Evolutionary conservation across 2,888 invertebrate genomes (phyloP), one percentile per base, ranked within the genome.

Genomic region (Troides aeacus): DNA sequence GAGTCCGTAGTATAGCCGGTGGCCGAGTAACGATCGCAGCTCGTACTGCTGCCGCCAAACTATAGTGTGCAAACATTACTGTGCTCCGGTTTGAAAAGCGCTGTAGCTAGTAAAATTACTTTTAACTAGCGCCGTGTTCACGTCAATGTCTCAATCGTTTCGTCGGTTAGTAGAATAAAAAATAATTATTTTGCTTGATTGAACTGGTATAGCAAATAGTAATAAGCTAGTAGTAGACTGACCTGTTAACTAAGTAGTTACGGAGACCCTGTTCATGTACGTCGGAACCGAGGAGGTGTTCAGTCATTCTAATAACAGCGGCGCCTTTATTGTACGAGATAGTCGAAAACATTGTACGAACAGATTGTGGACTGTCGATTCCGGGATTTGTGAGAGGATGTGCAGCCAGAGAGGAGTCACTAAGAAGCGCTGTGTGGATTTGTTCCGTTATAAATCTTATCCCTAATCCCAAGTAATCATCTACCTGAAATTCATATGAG

Each of bases 371-470:
- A 10, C 93, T 94, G 12, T 92, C 92, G 0, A 95, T 93, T 5
- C 88, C 84, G 12, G 84, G 81, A 64, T 93, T 90, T 1, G 93
- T 94, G 74, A 97, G 84, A 0, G 96, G 93, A 64, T 94, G 94
- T 0, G 94, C 93, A 23, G 84, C 85, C 36, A 86, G 81, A 0
- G 92, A 85, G n/a, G 95, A 93, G 78, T 96, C 97, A 72, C 83
- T 82, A 0, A 86, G 84, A 68, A 96, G 88, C 7, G 95, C 94
- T 0, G 90, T 83, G 74, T 97, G 97, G 0, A 96, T 76, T 80
- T 96, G 95, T 69, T 95, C 95, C 0, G 93, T 89, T 0, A 96
- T 94, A 77, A 96, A 97, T 77, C 96, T 96, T 10, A 94, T 93
- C 36, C 93, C 93, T 70, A 96, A 80, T 56, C 94, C 94, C 95